A percentile compares a stretch with the other conserved stretches of the same genome.
phyloP scores from a whole-genome alignment of 1,140 invertebrate genomes.

The Globodera ellingtonae region DNA sequence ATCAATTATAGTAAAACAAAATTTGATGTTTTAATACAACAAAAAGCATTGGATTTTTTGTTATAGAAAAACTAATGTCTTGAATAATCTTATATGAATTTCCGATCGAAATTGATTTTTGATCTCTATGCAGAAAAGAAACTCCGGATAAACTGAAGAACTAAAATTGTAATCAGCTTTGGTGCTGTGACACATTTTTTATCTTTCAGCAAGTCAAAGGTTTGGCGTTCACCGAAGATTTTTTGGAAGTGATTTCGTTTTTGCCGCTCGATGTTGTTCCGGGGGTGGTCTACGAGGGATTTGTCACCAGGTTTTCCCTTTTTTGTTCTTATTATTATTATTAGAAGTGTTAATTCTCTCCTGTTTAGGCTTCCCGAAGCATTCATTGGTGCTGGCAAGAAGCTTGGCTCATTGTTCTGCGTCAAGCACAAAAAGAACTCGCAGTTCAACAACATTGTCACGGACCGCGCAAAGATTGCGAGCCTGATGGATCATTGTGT shows the following conservation, averaged over 20 bases:
- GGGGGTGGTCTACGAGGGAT: background rate
- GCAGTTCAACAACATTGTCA: background rate
- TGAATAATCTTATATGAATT: too few relatives aligned
- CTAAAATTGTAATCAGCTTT: too few relatives aligned
- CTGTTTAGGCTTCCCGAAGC: background rate
- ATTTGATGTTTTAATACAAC: too few relatives aligned
- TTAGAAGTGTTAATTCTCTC: too few relatives aligned
- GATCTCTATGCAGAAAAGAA: too few relatives aligned
- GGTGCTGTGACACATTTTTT: too few relatives aligned
- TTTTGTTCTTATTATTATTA: too few relatives aligned
- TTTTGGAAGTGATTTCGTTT: background rate
- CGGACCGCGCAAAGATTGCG: background rate
- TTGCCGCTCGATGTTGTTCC: background rate
- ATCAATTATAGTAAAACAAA: background rate
- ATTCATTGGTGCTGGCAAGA: background rate
- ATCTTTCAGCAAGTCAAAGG: too few relatives aligned
- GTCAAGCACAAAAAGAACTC: background rate
- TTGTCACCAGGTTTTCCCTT: background rate
- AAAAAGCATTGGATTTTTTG: too few relatives aligned
- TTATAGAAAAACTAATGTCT: too few relatives aligned
- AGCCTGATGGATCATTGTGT: background rate
- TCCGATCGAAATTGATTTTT: too few relatives aligned
- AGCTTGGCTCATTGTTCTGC: background rate
- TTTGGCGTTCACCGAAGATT: background rate
- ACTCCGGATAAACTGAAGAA: too few relatives aligned